These are phyloP conservation scores for Cryptotis parvus DNA, from an alignment of 2,113 vertebrate genomes.

Conservation along the genomic window DNA sequence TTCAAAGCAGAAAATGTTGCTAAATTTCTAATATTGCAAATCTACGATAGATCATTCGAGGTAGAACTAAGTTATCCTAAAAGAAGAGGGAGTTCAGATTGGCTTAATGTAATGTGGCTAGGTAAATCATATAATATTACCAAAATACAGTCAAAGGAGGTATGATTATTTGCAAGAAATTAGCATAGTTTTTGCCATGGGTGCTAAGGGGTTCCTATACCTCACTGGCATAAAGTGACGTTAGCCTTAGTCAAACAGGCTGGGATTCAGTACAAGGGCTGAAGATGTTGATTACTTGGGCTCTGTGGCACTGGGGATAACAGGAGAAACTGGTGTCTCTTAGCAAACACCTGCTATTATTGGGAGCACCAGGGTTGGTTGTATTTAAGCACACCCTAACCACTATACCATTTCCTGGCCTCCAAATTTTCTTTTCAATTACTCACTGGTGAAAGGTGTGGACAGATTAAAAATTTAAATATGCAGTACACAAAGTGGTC, in stretches of 20 bases:
- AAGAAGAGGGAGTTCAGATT: neutral
- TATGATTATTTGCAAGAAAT: neutral
- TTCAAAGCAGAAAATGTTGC: too few relatives aligned
- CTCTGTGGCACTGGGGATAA: too few relatives aligned
- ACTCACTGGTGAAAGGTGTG: conserved; percentile 4
- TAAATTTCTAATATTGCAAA: neutral
- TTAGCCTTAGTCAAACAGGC: too few relatives aligned
- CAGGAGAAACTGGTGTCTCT: too few relatives aligned
- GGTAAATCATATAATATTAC: neutral
- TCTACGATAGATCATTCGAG: neutral
- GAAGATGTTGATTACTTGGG: too few relatives aligned
- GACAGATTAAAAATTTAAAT: conserved; percentile 38
- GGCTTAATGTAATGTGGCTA: neutral
- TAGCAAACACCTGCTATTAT: too few relatives aligned
- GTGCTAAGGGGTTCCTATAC: too few relatives aligned
- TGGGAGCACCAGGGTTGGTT: too few relatives aligned
- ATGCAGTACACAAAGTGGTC: neutral
- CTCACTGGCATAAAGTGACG: too few relatives aligned
- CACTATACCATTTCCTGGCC: too few relatives aligned
- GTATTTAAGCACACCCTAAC: too few relatives aligned
- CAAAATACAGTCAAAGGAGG: neutral
- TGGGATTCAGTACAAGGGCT: too few relatives aligned
- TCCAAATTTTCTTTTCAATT: neutral
- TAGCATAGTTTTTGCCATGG: neutral
- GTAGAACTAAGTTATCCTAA: neutral